Percentiles rank a stretch among this genome's conserved stretches.
Evolutionary conservation across 2,797 vertebrate genomes (phyloP).

Genomic region (Anguilla anguilla): DNA sequence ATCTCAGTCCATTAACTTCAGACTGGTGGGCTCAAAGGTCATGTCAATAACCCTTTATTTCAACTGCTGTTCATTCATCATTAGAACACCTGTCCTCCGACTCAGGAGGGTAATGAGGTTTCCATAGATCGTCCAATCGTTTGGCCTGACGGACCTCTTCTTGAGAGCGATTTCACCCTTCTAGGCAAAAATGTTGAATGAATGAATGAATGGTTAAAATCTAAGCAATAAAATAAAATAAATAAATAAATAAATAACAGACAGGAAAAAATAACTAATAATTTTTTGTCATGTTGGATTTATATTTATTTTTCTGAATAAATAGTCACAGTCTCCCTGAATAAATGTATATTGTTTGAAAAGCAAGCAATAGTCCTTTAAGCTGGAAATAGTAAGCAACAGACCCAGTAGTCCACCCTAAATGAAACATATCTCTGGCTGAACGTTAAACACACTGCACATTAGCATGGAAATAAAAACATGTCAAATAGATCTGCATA

Average conservation of each 20-base stretch:
- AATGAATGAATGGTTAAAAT: not conserved
- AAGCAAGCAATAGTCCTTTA: not conserved
- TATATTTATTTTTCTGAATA: not conserved
- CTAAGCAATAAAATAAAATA: not conserved
- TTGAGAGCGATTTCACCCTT: slow-evolving; percentile 34
- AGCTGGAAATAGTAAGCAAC: not conserved
- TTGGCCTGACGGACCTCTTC: slow-evolving; percentile 57
- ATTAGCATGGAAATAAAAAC: not conserved
- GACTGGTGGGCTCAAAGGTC: slow-evolving; percentile 67
- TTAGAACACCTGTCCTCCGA: slow-evolving; percentile 64
- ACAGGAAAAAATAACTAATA: slow-evolving; percentile 9
- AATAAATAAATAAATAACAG: too few species aligned
- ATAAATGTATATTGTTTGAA: not conserved
- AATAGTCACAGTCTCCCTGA: slow-evolving; percentile 30
- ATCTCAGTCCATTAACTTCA: slow-evolving; percentile 54
- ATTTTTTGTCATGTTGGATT: not conserved
- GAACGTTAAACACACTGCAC: not conserved
- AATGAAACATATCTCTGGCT: not conserved
- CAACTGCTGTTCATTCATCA: slow-evolving; percentile 68
- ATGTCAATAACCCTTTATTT: slow-evolving; percentile 72
- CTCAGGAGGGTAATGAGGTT: slow-evolving; percentile 70
- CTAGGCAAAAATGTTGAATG: not conserved
- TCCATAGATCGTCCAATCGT: slow-evolving; percentile 68
- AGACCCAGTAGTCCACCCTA: not conserved
- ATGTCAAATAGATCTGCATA: not conserved